Evolutionary conservation across 2,797 vertebrate genomes (phyloP).

Genomic region (Varecia variegata): DNA sequence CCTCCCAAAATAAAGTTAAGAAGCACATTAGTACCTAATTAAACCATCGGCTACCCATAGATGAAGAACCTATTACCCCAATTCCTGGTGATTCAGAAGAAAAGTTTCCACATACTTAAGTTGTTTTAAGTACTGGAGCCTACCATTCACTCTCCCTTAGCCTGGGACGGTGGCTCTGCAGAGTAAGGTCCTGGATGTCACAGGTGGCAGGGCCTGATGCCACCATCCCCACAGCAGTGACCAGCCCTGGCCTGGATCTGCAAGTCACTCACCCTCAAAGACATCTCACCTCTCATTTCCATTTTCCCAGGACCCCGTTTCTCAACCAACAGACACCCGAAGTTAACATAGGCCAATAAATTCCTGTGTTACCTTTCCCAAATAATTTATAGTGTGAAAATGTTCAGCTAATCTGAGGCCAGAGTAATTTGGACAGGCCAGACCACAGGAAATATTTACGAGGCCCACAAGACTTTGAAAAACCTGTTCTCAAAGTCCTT

Average conservation of each 20-base stretch:
- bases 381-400: neutral
- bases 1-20: neutral
- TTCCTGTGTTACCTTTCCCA: neutral
- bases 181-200: neutral
- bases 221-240: neutral
- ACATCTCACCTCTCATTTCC: neutral
- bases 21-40: neutral
- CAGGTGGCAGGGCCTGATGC: too few species aligned
- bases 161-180: neutral
- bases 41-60: neutral
- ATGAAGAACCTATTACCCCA: neutral
- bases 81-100: neutral
- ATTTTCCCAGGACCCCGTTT: neutral
- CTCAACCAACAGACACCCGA: neutral
- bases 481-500: neutral
- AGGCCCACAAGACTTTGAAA: neutral
- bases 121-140: neutral
- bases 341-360: neutral
- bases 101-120: neutral
- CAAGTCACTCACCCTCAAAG: neutral
- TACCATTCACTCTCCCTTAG: neutral
- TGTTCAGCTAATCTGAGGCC: neutral
- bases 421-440: neutral
- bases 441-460: neutral
- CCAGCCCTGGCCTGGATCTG: neutral